Evolutionary conservation across 2,888 invertebrate species (phyloP).

Genomic region (Phania funesta): DNA sequence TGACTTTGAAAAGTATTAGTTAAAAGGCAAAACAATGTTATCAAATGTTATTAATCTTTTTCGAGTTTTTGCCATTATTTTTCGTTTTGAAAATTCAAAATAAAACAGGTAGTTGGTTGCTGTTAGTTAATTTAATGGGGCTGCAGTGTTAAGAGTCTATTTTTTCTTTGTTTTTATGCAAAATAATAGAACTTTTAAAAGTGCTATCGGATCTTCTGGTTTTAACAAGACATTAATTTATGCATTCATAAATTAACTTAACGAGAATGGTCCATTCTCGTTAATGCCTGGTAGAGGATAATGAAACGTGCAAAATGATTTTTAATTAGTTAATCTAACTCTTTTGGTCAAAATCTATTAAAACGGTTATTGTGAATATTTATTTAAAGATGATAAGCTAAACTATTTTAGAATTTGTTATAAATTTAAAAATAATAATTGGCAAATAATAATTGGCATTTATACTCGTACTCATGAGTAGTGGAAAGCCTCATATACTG

Average conservation of each 20-base stretch:
- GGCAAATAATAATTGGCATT: too few relatives aligned
- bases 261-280: background rate
- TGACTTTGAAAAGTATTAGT: conserved; percentile 59
- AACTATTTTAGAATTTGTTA: too few relatives aligned
- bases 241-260: conserved; percentile 57
- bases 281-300: background rate
- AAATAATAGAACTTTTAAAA: conserved; percentile 60
- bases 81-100: conserved; percentile 15
- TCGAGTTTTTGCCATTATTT: conserved; percentile 9
- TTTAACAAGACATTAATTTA: conserved; percentile 62
- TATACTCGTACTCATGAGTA: too few relatives aligned
- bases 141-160: conserved; percentile 1
- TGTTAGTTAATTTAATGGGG: conserved; percentile 7
- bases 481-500: too few relatives aligned
- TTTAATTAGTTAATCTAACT: conserved; percentile 1
- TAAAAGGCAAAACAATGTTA: conserved; percentile 64
- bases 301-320: background rate
- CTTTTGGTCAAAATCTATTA: too few relatives aligned
- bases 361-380: too few relatives aligned
- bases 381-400: too few relatives aligned
- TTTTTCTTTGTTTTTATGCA: conserved; percentile 33
- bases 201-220: conserved; percentile 56
- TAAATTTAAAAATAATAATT: too few relatives aligned
- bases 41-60: conserved; percentile 64
- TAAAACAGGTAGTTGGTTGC: conserved; percentile 43